These are phyloP conservation scores for Acipenser transmontanus DNA, from an alignment of 2,797 vertebrate species.

Conservation along the genomic window DNA sequence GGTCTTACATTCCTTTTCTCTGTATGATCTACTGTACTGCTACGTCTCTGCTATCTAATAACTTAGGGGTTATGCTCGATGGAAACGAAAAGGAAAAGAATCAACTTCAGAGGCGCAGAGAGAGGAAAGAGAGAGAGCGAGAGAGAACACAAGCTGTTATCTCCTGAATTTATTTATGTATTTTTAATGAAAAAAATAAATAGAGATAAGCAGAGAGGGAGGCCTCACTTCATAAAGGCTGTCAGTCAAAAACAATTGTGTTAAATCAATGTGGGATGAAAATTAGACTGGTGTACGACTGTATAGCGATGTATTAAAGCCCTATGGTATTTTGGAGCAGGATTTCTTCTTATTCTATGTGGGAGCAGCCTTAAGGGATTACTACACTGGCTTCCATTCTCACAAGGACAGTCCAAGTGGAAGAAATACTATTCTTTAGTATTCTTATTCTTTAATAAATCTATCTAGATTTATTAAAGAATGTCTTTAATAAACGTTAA, in stretches of 20 bases:
- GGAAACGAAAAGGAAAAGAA: not conserved
- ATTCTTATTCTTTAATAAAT: no score
- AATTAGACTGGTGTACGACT: not conserved
- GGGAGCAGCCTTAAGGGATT: no score
- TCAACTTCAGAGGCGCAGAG: not conserved
- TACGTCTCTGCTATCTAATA: not conserved
- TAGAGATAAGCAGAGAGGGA: not conserved
- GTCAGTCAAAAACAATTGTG: not conserved
- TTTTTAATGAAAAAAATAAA: conserved; percentile 2
- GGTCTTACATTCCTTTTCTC: not conserved
- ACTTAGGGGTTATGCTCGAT: not conserved
- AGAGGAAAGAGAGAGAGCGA: no score
- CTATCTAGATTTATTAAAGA: no score
- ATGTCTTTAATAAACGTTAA: no score
- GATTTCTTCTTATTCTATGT: no score
- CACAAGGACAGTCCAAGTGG: no score
- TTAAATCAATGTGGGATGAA: not conserved
- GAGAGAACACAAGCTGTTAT: not conserved
- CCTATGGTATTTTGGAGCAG: no score
- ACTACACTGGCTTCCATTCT: no score
- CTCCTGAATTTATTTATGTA: not conserved
- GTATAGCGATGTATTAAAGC: no score
- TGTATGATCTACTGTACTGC: not conserved
- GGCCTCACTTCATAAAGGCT: conserved; percentile 21
- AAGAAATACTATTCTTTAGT: no score